phyloP scores from a whole-genome alignment of 2,797 vertebrate genomes.

The Betta splendens region DNA sequence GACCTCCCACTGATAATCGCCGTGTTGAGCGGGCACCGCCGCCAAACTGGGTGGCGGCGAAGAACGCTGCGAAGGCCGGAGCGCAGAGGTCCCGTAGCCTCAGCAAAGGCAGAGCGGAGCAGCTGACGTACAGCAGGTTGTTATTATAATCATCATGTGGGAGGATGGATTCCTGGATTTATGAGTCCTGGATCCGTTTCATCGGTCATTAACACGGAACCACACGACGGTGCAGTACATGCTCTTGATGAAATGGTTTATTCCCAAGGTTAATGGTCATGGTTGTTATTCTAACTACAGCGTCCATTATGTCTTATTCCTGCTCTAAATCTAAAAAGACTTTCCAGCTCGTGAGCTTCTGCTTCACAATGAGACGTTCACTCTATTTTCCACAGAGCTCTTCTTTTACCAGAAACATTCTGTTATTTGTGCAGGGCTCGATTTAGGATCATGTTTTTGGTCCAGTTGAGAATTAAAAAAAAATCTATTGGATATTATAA shows the following conservation, averaged over 20 bases:
- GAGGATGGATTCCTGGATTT: slow-evolving; percentile 11
- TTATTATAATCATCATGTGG: slow-evolving; percentile 32
- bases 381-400: slow-evolving; percentile 44
- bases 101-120: slow-evolving; percentile 38
- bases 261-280: slow-evolving; percentile 22
- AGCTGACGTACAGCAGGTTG: slow-evolving; percentile 39
- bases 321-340: slow-evolving; percentile 32
- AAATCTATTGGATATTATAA: slow-evolving; percentile 69
- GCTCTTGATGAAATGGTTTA: slow-evolving; percentile 13
- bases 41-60: slow-evolving; percentile 73
- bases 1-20: slow-evolving; percentile 66
- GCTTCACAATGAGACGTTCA: slow-evolving; percentile 12
- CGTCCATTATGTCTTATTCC: slow-evolving; percentile 19
- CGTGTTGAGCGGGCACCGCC: slow-evolving; percentile 56
- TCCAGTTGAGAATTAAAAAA: slow-evolving; percentile 57
- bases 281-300: slow-evolving; percentile 16
- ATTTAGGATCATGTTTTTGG: slow-evolving; percentile 54
- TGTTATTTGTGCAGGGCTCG: slow-evolving; percentile 40
- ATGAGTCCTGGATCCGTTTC: slow-evolving; percentile 18
- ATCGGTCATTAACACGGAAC: slow-evolving; percentile 15
- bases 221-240: slow-evolving; percentile 3
- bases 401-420: slow-evolving; percentile 34
- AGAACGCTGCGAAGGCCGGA: slow-evolving; percentile 52
- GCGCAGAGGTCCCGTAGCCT: slow-evolving; percentile 46
- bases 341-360: slow-evolving; percentile 30